These are phyloP conservation scores for Muscicapa comitata DNA, from an alignment of 2,797 vertebrate genomes.

Conservation along the genomic window DNA sequence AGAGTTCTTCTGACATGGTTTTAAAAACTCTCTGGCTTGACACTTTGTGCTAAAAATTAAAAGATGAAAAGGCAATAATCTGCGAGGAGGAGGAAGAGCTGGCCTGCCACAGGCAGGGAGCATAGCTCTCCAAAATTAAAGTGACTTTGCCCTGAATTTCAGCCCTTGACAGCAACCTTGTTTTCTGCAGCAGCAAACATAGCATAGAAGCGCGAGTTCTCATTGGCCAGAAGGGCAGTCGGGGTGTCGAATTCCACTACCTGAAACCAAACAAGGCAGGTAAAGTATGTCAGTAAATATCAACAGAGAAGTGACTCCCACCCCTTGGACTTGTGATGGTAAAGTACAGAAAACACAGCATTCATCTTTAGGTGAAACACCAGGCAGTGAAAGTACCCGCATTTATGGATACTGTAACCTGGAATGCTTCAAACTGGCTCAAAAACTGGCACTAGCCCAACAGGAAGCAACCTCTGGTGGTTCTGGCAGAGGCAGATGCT, in stretches of 20 bases:
- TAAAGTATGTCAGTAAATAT: neutral
- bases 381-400: neutral
- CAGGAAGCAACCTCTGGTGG: neutral
- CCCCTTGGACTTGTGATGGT: neutral
- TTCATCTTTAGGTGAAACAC: neutral
- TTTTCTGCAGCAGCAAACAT: constrained; percentile 91
- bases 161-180: constrained; percentile 91
- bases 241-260: constrained; percentile 92
- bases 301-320: neutral
- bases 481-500: neutral
- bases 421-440: neutral
- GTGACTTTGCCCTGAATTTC: constrained; percentile 59
- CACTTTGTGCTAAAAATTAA: constrained; percentile 72
- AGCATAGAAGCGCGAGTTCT: constrained; percentile 89
- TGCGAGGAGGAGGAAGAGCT: constrained; percentile 40
- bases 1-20: constrained; percentile 35
- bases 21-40: constrained; percentile 66
- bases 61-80: constrained; percentile 72
- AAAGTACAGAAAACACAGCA: neutral
- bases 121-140: constrained; percentile 49
- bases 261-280: constrained; percentile 69
- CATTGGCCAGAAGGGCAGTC: constrained; percentile 88
- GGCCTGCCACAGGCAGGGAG: constrained; percentile 74
- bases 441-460: neutral
- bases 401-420: neutral